Evolutionary conservation across 2,888 invertebrate genomes (phyloP).

Genomic region (Pharmacophagus antenor): DNA sequence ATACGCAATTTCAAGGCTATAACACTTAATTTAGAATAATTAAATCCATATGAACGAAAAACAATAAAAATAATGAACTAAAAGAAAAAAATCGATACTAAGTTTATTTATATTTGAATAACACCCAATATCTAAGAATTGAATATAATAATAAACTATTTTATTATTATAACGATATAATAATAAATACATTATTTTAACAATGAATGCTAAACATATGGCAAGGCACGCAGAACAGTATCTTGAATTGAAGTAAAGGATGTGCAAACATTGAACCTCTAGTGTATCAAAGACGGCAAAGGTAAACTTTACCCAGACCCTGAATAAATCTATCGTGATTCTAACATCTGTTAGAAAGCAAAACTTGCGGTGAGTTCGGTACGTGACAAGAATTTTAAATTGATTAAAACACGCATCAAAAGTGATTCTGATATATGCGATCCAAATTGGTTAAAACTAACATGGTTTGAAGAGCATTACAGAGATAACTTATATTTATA

Average conservation of each 20-base stretch:
- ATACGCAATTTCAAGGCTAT: too few relatives aligned
- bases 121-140: too few relatives aligned
- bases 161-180: neutral
- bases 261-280: constrained; percentile 10
- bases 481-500: neutral
- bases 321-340: constrained; percentile 29
- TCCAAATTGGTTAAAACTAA: neutral
- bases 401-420: constrained; percentile 20
- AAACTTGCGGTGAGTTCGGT: constrained; percentile 24
- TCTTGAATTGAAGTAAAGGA: constrained; percentile 1
- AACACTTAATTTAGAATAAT: too few relatives aligned
- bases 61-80: too few relatives aligned
- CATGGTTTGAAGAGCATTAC: neutral
- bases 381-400: constrained; percentile 27
- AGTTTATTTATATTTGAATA: too few relatives aligned
- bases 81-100: too few relatives aligned
- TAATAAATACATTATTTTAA: neutral
- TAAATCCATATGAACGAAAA: too few relatives aligned
- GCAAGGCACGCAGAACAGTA: neutral
- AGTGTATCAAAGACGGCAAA: constrained; percentile 23
- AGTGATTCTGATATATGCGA: constrained; percentile 4
- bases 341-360: constrained; percentile 23
- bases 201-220: neutral
- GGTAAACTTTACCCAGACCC: constrained; percentile 24
- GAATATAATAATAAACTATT: too few relatives aligned